Base-by-base conservation (phyloP, 2,888 invertebrate genomes). In the Phortica okadai region DNA sequence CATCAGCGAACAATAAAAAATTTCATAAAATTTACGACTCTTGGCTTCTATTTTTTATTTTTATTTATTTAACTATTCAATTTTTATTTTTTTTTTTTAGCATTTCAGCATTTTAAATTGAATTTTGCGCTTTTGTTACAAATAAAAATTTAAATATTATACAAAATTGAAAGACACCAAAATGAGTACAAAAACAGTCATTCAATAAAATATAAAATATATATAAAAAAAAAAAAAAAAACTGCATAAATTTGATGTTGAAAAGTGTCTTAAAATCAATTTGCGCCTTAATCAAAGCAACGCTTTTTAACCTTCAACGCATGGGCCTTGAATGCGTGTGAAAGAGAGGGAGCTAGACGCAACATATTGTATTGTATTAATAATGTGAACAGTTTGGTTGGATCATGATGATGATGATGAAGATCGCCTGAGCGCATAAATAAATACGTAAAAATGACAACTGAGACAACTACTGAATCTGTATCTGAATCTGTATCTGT, bases 401-500 rank as follows among this genome's bases (percentile, higher is more conserved):
- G 3, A 2, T 3, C 1, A 50, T 5, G 50, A 64, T 33, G 67
- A 42, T 50, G 64, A n/a, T 6, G 45, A 45, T n/a, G 44, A 72
- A 41, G 45, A 74, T 16, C 45, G 54, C 5, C 7, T 66, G 16
- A 33, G 33, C 33, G 58, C 73, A 78, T 78, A 78, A 79, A 81
- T 79, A 76, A 78, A 76, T 78, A 75, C 74, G 77, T 77, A 78
- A 74, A 78, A 76, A 70, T 85, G 87, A 82, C 87, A 85, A 83
- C 82, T 75, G 79, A 82, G 80, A 67, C 79, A 82, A 83, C 84
- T 83, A 83, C 83, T 79, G 85, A 84, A 81, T 81, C 78, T 66
- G 66, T 66, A 79, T 74, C 74, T 70, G 76, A 44, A 76, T 42
- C 62, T 73, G 41, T 64, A 59, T 33, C 45, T 50, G 50, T 11